phyloP scores from a whole-genome alignment of 2,888 invertebrate species.

The Xanthia icteritia region DNA sequence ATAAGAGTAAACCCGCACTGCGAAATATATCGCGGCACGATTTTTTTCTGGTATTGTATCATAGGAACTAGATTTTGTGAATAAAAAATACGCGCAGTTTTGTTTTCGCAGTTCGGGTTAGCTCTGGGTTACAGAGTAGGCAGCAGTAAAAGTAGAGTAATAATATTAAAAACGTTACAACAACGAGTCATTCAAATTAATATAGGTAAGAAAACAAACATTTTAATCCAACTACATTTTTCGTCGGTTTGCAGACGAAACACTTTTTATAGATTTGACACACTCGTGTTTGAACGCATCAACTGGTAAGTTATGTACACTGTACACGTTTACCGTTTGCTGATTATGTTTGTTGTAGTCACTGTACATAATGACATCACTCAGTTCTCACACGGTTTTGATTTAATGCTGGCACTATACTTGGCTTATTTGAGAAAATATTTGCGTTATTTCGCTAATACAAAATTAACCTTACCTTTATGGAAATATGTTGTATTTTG shows the following conservation, averaged over 20 bases:
- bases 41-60: not conserved
- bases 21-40: not conserved
- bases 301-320: slow-evolving; percentile 43
- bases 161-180: slow-evolving; percentile 5
- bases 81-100: not conserved
- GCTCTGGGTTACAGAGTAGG: not conserved
- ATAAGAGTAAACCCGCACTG: slow-evolving; percentile 4
- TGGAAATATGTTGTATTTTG: slow-evolving; percentile 3
- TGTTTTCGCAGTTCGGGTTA: slow-evolving; percentile 1
- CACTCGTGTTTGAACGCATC: slow-evolving; percentile 44
- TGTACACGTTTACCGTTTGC: slow-evolving; percentile 26
- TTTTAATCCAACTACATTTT: slow-evolving; percentile 43
- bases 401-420: slow-evolving; percentile 1
- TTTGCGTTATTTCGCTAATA: not conserved
- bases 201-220: slow-evolving; percentile 27
- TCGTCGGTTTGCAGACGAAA: slow-evolving; percentile 50
- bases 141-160: slow-evolving; percentile 2
- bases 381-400: slow-evolving; percentile 6
- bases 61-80: not conserved
- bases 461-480: slow-evolving; percentile 19
- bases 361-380: slow-evolving; percentile 29
- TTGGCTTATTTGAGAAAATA: not conserved
- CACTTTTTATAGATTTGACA: slow-evolving; percentile 53
- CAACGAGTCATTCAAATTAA: slow-evolving; percentile 7
- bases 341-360: slow-evolving; percentile 29